These are phyloP conservation scores for Champsocephalus esox DNA, from an alignment of 2,797 vertebrate genomes.

Conservation along the genomic window DNA sequence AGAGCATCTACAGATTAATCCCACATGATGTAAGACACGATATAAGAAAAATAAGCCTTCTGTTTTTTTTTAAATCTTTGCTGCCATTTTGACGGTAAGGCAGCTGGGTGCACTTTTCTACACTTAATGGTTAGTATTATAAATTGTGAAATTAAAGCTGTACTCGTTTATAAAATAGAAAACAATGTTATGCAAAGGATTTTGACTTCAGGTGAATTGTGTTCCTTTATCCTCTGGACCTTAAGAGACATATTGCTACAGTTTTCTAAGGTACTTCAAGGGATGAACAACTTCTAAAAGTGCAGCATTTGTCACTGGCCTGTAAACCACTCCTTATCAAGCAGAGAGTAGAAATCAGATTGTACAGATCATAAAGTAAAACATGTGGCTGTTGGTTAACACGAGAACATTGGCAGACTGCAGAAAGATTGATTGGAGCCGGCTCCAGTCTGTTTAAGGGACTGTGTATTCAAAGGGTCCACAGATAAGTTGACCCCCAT, in stretches of 20 bases:
- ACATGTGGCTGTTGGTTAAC: background rate
- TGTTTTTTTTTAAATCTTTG: too few relatives aligned
- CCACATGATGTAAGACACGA: too few relatives aligned
- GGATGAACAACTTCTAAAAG: background rate
- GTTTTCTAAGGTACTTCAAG: background rate
- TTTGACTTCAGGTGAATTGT: background rate
- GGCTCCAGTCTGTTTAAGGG: background rate
- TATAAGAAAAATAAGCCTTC: too few relatives aligned
- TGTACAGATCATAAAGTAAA: background rate
- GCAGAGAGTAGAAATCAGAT: background rate
- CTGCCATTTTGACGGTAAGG: too few relatives aligned
- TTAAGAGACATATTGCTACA: background rate
- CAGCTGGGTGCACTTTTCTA: too few relatives aligned
- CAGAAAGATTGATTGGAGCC: slow-evolving; percentile 5
- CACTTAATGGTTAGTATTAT: too few relatives aligned
- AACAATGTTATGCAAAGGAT: background rate
- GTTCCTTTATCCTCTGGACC: background rate
- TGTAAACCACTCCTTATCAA: background rate
- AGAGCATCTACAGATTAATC: too few relatives aligned
- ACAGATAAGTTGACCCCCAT: background rate
- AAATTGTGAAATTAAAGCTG: too few relatives aligned
- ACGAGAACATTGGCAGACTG: background rate
- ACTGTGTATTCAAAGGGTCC: slow-evolving; percentile 43
- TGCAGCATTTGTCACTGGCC: background rate
- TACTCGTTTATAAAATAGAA: too few relatives aligned